phyloP scores from a whole-genome alignment of 2,113 vertebrate species.

The Sialia sialis region DNA sequence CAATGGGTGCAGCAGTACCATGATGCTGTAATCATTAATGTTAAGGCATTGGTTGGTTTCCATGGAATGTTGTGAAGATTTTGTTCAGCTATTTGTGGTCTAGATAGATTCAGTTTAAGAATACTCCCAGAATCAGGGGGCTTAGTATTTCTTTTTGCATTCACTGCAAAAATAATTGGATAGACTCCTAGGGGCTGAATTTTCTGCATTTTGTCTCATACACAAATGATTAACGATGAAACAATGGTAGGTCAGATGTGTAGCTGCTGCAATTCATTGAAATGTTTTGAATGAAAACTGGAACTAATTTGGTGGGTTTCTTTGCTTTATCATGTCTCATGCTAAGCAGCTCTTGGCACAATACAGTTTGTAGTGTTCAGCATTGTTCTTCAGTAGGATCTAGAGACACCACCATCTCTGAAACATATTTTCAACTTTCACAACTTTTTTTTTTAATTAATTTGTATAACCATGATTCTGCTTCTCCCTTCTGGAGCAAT shows the following conservation, averaged over 20 bases:
- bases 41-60: neutral
- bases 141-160: neutral
- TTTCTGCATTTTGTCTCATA: neutral
- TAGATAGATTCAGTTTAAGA: neutral
- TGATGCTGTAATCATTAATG: accelerated
- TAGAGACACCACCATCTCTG: neutral
- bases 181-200: neutral
- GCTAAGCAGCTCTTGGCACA: neutral
- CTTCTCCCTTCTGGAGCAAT: neutral
- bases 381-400: neutral
- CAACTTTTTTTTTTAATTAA: neutral
- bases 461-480: neutral
- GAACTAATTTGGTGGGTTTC: neutral
- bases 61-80: neutral
- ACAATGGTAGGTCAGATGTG: neutral
- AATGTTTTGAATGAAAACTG: neutral
- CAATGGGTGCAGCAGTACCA: neutral
- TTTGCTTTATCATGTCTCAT: neutral
- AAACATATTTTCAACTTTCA: neutral
- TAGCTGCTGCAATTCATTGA: neutral
- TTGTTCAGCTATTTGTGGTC: neutral
- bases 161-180: neutral
- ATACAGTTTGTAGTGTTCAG: neutral
- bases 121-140: neutral
- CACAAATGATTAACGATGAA: neutral